Evolutionary conservation across 2,797 vertebrate genomes (phyloP).

Genomic region (Falco cherrug): DNA sequence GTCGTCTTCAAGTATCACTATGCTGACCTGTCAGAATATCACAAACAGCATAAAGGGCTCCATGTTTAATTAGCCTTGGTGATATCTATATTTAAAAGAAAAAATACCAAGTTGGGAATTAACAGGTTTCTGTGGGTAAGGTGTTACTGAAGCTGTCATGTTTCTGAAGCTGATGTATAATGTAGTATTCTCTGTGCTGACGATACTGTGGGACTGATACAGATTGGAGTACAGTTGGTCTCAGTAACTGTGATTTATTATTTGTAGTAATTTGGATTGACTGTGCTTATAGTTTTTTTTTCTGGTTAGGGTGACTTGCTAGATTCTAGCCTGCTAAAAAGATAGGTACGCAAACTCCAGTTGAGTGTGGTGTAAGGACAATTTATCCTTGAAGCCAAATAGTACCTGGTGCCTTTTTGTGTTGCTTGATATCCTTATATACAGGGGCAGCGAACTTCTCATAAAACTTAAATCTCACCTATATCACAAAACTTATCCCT

Average conservation of each 20-base stretch:
- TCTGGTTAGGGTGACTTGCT: background rate
- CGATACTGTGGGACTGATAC: background rate
- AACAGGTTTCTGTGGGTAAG: background rate
- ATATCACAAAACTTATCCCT: background rate
- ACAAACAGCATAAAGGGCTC: background rate
- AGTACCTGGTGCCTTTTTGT: background rate
- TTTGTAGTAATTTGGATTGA: background rate
- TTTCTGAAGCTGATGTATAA: background rate
- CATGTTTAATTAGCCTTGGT: background rate
- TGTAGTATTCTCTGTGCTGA: background rate
- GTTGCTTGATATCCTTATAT: background rate
- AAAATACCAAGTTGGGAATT: background rate
- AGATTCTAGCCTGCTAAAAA: background rate
- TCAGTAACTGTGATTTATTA: background rate
- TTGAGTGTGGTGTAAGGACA: background rate
- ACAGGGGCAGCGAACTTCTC: background rate
- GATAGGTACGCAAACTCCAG: accelerated
- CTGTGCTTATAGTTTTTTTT: background rate
- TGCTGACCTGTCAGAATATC: background rate
- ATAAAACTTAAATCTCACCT: background rate
- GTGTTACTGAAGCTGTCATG: background rate
- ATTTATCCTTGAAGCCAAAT: background rate
- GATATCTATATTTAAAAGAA: background rate
- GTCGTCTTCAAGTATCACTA: background rate
- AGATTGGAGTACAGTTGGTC: background rate